Evolutionary conservation across 2,797 vertebrate genomes (phyloP), one percentile per base, ranked within the genome.

Genomic region (Kryptopterus vitreolus): DNA sequence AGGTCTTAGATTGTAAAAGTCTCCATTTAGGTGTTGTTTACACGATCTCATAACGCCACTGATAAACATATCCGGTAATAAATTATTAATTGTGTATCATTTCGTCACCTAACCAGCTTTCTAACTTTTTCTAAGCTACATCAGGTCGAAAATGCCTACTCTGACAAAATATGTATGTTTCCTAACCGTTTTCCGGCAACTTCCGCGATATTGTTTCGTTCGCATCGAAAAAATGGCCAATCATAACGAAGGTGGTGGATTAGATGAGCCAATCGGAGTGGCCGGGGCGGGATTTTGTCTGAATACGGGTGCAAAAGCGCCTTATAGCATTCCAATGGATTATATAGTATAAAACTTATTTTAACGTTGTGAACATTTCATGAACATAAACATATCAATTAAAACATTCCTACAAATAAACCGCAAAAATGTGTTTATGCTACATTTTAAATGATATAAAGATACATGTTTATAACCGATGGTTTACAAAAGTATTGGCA

Each of bases 201-300:
- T 71, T 71, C 50, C 50, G 18, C 0, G 20, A 7, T 13, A 22
- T 31, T 53, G 2, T 33, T n/a, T 0, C 16, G 46, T 12, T 10
- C 8, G 0, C 18, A 0, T 33, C 4, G 33, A 26, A 15, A 0
- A 16, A 1, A 11, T 29, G 29, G n/a, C 72, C 72, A 74, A 74
- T 74, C 72, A 3, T 9, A 46, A n/a, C 15, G 33, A 6, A 74
- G 22, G 9, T 24, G 1, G 3, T 12, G 6, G 6, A 59, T 57
- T 0, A 13, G 15, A 43, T 29, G 43, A 58, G 53, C 53, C 72
- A 74, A 74, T 74, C 55, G 11, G 10, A n/a, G 15, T 15, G 15
- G 13, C 59, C n/a, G 53, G 58, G 71, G 55, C 33, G 71, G 71
- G 71, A 46, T 29, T 74, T 22, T 38, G 24, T 58, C 33, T 18